These are phyloP conservation scores for Enteromius treurensis DNA, from an alignment of 2,797 vertebrate genomes.

Conservation along the genomic window DNA sequence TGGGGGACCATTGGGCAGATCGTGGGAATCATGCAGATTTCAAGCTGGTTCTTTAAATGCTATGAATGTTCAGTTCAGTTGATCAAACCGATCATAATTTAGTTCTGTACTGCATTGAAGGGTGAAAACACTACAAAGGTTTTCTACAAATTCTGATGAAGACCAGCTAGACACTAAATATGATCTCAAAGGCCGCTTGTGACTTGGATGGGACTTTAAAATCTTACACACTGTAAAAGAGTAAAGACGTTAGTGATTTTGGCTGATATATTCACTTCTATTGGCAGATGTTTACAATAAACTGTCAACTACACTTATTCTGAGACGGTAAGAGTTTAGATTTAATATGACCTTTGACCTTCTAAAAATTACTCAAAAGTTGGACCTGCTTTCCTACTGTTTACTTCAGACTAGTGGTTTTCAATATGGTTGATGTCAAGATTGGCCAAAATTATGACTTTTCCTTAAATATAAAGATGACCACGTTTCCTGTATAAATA, in stretches of 20 bases:
- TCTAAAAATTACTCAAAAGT: not conserved
- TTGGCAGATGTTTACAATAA: constrained; percentile 8
- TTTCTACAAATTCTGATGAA: constrained; percentile 42
- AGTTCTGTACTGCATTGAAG: constrained; percentile 41
- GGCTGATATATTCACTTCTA: constrained; percentile 15
- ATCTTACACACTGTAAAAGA: constrained; percentile 51
- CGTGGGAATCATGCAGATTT: constrained; percentile 63
- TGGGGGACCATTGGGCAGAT: constrained; percentile 60
- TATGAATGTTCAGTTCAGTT: constrained; percentile 22
- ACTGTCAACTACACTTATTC: constrained; percentile 32
- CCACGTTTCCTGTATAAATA: not conserved
- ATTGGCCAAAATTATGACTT: not conserved
- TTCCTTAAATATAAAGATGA: not conserved
- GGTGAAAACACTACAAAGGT: constrained; percentile 4
- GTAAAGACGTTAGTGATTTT: constrained; percentile 48
- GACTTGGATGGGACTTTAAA: constrained; percentile 45
- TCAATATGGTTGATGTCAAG: not conserved
- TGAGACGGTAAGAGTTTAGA: constrained; percentile 43
- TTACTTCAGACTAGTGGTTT: not conserved
- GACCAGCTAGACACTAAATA: constrained; percentile 24
- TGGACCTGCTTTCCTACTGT: not conserved
- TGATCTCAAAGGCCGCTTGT: constrained; percentile 33
- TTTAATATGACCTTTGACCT: constrained; percentile 19
- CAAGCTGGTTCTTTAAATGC: constrained; percentile 13
- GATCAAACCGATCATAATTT: constrained; percentile 34